Evolutionary conservation across 37 sponge, comb jelly and placozoan species (phyloP), one percentile per base, ranked within the genome.

Genomic region (Chondrilla cf. caribensis): DNA sequence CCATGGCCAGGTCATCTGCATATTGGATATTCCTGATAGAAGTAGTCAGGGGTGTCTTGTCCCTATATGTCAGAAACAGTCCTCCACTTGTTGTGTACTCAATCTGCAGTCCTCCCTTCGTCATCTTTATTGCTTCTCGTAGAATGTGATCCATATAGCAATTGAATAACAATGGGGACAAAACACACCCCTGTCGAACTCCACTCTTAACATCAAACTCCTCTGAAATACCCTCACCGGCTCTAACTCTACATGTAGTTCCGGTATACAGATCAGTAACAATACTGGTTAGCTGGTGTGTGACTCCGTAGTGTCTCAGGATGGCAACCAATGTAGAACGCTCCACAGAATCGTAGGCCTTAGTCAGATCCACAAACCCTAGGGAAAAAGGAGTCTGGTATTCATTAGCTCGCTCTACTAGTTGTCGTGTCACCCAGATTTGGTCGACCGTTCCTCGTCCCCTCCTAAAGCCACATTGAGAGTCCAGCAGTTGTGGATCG

Each of bases 1-100:
- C 72, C 6, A 70, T 5, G 72, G 72, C 39, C 72, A 70, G 72
- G 72, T 70, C 72, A 37, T 70, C 72, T 70, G 72, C 72, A 70
- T 70, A 70, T 38, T 70, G 72, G 72, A 37, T 37, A 70, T 70
- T 70, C 72, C 39, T 32, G 38, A 70, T 70, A 37, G 39, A 70
- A 38, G 72, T 37, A 37, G 72, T 32, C 72, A 70, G 29, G 6
- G 72, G 72, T 7, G 72, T 70, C 72, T 70, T 70, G 72, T 70
- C 72, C 38, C 72, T 70, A 62, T 62, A 62, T 62, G 64, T 38
- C 39, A 70, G 72, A 18, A 70, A 70, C 72, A 70, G 18, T 38
- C 72, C 72, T 70, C 72, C n/a, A n/a, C n/a, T n/a, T n/a, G n/a
- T n/a, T n/a, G 57, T 54, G 57, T 54, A 54, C 57, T 54, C 57